phyloP scores from a whole-genome alignment of 2,888 invertebrate species.

The Nymphalis urticae region DNA sequence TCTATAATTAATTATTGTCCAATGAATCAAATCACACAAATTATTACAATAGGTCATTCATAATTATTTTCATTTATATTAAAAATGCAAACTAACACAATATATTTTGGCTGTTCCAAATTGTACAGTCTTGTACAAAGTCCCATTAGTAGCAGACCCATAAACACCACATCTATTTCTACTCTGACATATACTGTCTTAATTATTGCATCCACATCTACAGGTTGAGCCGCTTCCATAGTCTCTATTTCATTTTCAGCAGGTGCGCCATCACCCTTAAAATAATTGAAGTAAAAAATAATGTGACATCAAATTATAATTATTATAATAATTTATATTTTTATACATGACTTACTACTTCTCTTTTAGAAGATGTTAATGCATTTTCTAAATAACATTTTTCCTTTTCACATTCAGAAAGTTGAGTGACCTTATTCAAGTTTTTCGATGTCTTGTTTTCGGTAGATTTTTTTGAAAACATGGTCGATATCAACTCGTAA shows the following conservation, averaged over 20 bases:
- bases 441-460: conserved; percentile 54
- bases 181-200: conserved; percentile 73
- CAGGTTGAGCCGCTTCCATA: conserved; percentile 15
- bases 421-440: conserved; percentile 65
- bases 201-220: conserved; percentile 40
- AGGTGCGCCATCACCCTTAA: conserved; percentile 53
- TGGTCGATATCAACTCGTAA: conserved; percentile 32
- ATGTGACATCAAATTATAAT: neutral
- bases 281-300: neutral
- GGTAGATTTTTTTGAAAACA: conserved; percentile 49
- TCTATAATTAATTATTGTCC: too few species aligned
- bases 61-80: neutral
- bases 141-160: conserved; percentile 85
- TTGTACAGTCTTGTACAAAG: conserved; percentile 90
- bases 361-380: conserved; percentile 44
- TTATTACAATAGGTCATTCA: too few species aligned
- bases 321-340: neutral
- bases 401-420: conserved; percentile 47
- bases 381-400: conserved; percentile 50
- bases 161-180: conserved; percentile 88
- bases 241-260: conserved; percentile 46
- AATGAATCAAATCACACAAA: too few species aligned
- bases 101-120: conserved; percentile 90
- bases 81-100: conserved; percentile 88
- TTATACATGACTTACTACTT: conserved; percentile 50